Percentiles rank a stretch among this genome's conserved stretches.
These are phyloP conservation scores for Pardosa pseudoannulata DNA, from an alignment of 2,888 invertebrate species.

Conservation along the genomic window DNA sequence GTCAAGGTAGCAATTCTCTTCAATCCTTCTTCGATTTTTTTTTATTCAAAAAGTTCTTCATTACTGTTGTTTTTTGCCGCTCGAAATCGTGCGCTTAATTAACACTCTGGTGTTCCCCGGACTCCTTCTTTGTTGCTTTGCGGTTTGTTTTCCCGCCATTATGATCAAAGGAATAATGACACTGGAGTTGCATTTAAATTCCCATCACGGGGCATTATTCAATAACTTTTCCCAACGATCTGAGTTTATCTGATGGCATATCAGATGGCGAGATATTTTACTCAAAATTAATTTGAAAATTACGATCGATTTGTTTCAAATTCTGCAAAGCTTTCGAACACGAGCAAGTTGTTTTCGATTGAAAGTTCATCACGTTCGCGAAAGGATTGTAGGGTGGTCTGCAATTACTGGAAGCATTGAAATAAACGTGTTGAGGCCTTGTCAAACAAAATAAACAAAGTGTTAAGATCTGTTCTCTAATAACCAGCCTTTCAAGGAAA, in stretches of 20 bases:
- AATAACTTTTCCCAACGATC: neutral
- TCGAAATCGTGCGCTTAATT: neutral
- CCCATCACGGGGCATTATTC: neutral
- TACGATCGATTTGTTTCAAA: too few species aligned
- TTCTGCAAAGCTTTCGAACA: too few species aligned
- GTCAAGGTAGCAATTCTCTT: slow-evolving; percentile 38
- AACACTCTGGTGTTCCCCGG: neutral
- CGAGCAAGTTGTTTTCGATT: too few species aligned
- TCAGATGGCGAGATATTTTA: neutral
- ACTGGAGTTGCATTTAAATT: neutral
- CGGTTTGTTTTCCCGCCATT: neutral
- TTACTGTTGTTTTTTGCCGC: neutral
- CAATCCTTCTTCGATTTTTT: neutral
- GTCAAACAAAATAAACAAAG: too few species aligned
- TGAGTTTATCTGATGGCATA: neutral
- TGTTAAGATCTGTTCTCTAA: too few species aligned
- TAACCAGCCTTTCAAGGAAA: too few species aligned
- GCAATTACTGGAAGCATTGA: too few species aligned
- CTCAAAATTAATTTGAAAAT: neutral
- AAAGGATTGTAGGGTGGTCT: too few species aligned
- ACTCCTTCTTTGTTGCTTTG: neutral
- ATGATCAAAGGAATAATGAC: neutral
- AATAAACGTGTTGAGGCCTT: too few species aligned
- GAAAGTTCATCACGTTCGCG: too few species aligned
- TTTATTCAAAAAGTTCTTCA: neutral